phyloP scores from a whole-genome alignment of 2,113 vertebrate genomes.

The Solea senegalensis region DNA sequence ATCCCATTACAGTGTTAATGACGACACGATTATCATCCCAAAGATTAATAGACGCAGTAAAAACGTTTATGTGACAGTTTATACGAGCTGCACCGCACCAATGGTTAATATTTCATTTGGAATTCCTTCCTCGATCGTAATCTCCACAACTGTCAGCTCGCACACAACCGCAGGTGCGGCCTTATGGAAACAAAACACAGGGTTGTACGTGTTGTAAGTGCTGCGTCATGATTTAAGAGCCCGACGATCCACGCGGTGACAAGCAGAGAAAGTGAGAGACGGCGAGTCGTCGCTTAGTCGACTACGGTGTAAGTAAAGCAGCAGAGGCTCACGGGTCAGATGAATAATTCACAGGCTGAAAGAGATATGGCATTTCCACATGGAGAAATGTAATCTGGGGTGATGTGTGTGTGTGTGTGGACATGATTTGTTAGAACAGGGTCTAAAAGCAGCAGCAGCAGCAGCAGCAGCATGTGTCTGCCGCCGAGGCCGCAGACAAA shows the following conservation, averaged over 20 bases:
- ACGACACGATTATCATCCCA: slow-evolving; percentile 31
- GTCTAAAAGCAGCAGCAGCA: neutral
- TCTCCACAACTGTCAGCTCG: neutral
- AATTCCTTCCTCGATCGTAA: neutral
- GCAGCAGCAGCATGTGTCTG: slow-evolving; percentile 1
- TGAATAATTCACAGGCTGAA: slow-evolving; percentile 37
- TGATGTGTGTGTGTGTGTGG: slow-evolving; percentile 22
- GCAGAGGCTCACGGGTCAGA: neutral
- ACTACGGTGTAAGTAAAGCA: slow-evolving; percentile 11
- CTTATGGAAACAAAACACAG: too few species aligned
- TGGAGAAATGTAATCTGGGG: slow-evolving; percentile 23
- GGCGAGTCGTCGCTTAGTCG: neutral
- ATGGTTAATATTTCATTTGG: slow-evolving; percentile 85
- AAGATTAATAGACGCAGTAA: slow-evolving; percentile 18
- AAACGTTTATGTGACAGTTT: slow-evolving; percentile 81
- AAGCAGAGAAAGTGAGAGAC: neutral
- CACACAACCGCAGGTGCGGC: neutral
- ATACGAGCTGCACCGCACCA: slow-evolving; percentile 85
- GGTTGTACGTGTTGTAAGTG: too few species aligned
- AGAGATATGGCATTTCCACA: slow-evolving; percentile 42
- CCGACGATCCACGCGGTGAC: neutral
- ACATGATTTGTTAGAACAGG: slow-evolving; percentile 21
- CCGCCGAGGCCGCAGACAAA: neutral
- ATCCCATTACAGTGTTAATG: slow-evolving; percentile 81
- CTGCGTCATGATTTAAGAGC: neutral